phyloP scores from a whole-genome alignment of 2,888 invertebrate genomes.

The Aelia acuminata region DNA sequence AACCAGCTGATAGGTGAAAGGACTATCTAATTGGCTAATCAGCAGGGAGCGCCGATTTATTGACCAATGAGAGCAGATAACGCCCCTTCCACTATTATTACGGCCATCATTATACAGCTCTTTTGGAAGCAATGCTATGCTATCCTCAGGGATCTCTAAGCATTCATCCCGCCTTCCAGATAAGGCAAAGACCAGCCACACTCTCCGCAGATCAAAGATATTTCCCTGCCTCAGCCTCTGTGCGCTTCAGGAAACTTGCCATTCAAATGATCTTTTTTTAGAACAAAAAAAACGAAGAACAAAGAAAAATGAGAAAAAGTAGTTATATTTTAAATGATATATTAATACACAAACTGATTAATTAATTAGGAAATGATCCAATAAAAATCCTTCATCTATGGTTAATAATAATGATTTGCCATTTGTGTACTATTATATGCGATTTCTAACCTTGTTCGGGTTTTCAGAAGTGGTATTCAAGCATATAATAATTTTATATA shows the following conservation, averaged over 20 bases:
- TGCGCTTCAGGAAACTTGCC: neutral
- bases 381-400: too few species aligned
- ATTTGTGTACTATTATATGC: too few species aligned
- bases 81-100: slow-evolving; percentile 27
- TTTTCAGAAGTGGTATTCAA: too few species aligned
- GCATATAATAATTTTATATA: too few species aligned
- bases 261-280: neutral
- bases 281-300: neutral
- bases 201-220: neutral
- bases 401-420: too few species aligned
- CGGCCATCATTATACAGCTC: slow-evolving; percentile 13
- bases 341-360: too few species aligned
- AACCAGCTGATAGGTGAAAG: slow-evolving; percentile 17
- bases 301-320: too few species aligned
- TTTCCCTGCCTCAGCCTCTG: neutral
- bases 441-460: too few species aligned
- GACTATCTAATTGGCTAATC: slow-evolving; percentile 25
- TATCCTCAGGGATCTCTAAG: neutral
- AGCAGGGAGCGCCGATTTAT: neutral
- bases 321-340: too few species aligned
- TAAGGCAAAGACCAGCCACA: neutral
- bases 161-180: neutral
- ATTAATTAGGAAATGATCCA: too few species aligned
- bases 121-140: neutral
- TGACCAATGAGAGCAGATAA: slow-evolving; percentile 10